phyloP scores from a whole-genome alignment of 2,888 invertebrate genomes.

The Drosophila pseudotalamancana region DNA sequence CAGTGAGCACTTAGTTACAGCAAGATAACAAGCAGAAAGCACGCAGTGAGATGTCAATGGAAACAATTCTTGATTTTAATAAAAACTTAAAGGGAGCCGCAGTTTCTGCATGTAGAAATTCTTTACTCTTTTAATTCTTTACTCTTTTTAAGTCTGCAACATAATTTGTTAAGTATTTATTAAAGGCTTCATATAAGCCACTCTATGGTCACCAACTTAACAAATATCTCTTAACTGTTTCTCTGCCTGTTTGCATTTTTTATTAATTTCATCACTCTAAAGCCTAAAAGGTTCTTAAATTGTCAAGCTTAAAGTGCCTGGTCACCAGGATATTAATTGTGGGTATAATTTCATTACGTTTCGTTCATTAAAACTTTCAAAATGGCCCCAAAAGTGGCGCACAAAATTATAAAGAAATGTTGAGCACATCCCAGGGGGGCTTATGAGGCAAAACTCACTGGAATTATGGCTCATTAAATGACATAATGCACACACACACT shows the following conservation, averaged over 20 bases:
- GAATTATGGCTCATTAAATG: conserved; percentile 76
- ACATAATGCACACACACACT: conserved; percentile 59
- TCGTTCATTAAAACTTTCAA: conserved; percentile 71
- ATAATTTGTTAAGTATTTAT: not conserved
- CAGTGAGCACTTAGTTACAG: conserved; percentile 59
- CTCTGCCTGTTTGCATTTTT: not conserved
- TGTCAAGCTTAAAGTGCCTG: conserved; percentile 23
- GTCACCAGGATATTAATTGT: conserved; percentile 61
- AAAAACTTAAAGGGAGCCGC: too few relatives aligned
- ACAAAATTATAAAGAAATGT: conserved; percentile 31
- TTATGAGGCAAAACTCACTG: conserved; percentile 48
- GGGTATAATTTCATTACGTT: conserved; percentile 70
- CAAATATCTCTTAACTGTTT: too few relatives aligned
- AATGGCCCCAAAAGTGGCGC: conserved; percentile 39
- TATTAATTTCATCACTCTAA: not conserved
- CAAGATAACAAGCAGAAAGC: conserved; percentile 40
- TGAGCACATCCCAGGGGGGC: conserved; percentile 43
- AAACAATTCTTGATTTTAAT: conserved; percentile 49
- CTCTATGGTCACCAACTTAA: too few relatives aligned
- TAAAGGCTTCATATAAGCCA: not conserved
- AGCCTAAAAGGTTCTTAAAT: conserved; percentile 19
- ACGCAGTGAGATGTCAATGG: conserved; percentile 48
- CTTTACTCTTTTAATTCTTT: too few relatives aligned
- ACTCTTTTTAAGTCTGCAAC: too few relatives aligned
- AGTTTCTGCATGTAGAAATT: too few relatives aligned